phyloP scores from a whole-genome alignment of 2,888 invertebrate species.

The Papilio protenor region DNA sequence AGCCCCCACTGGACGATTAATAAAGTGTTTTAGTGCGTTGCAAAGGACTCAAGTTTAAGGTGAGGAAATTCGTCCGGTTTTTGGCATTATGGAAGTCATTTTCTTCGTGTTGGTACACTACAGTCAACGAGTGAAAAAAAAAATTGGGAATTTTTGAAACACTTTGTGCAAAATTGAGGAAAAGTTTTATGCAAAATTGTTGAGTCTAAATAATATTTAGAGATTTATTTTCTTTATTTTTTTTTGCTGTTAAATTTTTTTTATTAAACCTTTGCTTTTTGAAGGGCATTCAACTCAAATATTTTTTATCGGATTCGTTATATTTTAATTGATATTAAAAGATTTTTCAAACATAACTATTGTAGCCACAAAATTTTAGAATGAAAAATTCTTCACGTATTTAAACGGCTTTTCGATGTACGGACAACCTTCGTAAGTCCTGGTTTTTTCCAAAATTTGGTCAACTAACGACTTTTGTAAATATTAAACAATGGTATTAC shows the following conservation, averaged over 20 bases:
- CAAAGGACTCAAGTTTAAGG: slow-evolving; percentile 66
- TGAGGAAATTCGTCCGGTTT: slow-evolving; percentile 54
- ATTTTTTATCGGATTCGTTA: not conserved
- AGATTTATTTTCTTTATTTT: not conserved
- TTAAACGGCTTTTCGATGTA: no score
- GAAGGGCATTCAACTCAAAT: not conserved
- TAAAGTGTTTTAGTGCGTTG: slow-evolving; percentile 52
- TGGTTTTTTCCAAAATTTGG: no score
- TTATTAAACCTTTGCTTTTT: not conserved
- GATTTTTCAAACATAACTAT: not conserved
- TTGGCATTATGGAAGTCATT: not conserved
- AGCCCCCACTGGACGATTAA: slow-evolving; percentile 56
- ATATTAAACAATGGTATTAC: no score
- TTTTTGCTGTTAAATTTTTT: not conserved
- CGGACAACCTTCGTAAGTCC: no score
- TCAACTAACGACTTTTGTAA: no score
- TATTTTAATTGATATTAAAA: not conserved
- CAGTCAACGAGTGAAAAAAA: not conserved
- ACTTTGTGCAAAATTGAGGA: no score
- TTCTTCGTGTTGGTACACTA: not conserved
- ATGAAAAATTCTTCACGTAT: no score
- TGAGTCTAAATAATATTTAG: not conserved
- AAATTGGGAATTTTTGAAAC: not conserved
- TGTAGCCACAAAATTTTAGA: no score
- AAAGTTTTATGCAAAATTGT: not conserved